Base-by-base conservation (phyloP, 2,888 invertebrate species). In the Epistrophe eligans region DNA sequence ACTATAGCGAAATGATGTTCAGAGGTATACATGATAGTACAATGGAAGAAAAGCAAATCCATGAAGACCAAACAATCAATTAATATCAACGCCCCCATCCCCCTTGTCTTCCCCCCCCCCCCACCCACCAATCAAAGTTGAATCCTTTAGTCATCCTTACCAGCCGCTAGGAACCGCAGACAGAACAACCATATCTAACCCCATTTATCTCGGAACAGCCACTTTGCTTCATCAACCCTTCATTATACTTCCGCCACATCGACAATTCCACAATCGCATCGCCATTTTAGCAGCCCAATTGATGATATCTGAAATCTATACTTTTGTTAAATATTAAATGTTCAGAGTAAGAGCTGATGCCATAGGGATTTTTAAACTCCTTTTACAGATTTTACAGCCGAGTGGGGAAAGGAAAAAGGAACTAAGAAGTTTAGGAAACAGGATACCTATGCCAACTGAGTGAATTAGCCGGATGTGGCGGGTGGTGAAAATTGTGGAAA, bases 381-480 rank as follows among this genome's bases (percentile, higher is more conserved):
- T 17, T 28, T 35, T 17, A 43, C 38, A 52, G 24, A 64, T 32
- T 72, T 45, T 17, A 50, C 17, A 15, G 24, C 6, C 8, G 38
- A n/a, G n/a, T n/a, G 45, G 15, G 45, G 15, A 15, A 4, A 11
- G 17, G 9, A 15, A n/a, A 66, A 17, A 17, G 32, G 15, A 48
- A 38, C 43, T 28, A 64, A 35, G 35, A 55, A 43, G 19, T 17
- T 2, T 24, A 40, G 70, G 55, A 70, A 70, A 55, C 70, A 55
- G 70, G 70, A 70, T 55, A 40, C 55, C 70, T 70, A 70, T 71
- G 40, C 70, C 67, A 73, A 72, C 64, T 77, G 67, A 57, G 35
- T 74, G 82, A 81, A 85, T 85, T 77, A 82, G 74, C 74, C 85
- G 85, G 85, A 82, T 85, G 73, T 64, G 77, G 57, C 82, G 82